phyloP scores from a whole-genome alignment of 2,888 invertebrate species.

The Bembecia ichneumoniformis region DNA sequence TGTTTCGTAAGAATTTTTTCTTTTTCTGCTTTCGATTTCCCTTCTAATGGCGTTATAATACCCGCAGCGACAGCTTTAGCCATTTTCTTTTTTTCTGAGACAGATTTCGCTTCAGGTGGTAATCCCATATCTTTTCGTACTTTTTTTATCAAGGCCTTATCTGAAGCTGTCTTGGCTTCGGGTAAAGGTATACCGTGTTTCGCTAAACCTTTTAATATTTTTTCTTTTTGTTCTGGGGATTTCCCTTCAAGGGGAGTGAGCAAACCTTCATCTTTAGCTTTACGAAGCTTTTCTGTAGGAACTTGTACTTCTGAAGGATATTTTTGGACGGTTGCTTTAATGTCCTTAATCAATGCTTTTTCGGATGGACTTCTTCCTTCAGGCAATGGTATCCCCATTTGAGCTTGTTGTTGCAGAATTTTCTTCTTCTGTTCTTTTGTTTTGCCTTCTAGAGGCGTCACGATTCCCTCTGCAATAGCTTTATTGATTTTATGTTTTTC shows the following conservation, averaged over 20 bases:
- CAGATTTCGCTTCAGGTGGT: slow-evolving; percentile 10
- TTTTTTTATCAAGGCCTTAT: slow-evolving; percentile 17
- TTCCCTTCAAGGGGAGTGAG: slow-evolving; percentile 30
- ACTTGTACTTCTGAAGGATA: slow-evolving; percentile 4
- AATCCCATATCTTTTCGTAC: slow-evolving; percentile 13
- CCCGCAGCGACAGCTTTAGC: slow-evolving; percentile 18
- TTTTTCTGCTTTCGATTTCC: slow-evolving; percentile 12
- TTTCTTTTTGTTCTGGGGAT: slow-evolving; percentile 24
- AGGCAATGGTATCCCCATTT: slow-evolving; percentile 10
- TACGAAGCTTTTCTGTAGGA: slow-evolving; percentile 14
- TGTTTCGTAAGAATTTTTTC: slow-evolving; percentile 12
- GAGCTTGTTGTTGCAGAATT: slow-evolving; percentile 9
- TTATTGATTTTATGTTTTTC: slow-evolving; percentile 17
- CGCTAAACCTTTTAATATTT: slow-evolving; percentile 27
- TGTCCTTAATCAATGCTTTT: slow-evolving; percentile 13
- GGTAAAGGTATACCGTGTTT: slow-evolving; percentile 16
- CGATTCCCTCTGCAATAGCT: slow-evolving; percentile 13
- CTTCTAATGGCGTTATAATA: slow-evolving; percentile 11
- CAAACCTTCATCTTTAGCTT: slow-evolving; percentile 17
- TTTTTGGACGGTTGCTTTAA: neutral
- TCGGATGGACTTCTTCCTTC: slow-evolving; percentile 16
- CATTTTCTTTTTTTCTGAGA: slow-evolving; percentile 18
- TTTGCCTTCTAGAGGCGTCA: slow-evolving; percentile 13
- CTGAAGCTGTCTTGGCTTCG: slow-evolving; percentile 19
- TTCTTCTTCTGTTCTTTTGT: slow-evolving; percentile 11